These are phyloP conservation scores for Platanista minor DNA, from an alignment of 2,113 vertebrate species.

Conservation along the genomic window DNA sequence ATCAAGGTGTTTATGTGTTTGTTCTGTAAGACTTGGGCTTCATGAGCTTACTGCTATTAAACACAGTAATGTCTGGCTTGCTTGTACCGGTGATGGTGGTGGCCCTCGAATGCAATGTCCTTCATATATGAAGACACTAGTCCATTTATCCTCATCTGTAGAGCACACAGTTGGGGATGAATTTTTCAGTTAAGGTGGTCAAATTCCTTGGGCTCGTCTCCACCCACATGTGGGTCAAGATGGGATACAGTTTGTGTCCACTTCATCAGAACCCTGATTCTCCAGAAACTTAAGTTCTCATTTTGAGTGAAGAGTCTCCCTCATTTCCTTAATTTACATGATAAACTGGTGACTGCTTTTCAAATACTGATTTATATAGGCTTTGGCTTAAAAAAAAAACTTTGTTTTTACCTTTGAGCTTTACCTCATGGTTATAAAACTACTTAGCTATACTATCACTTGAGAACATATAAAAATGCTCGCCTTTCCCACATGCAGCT, in stretches of 20 bases:
- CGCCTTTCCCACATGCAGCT: neutral
- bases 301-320: neutral
- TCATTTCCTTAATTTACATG: neutral
- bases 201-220: neutral
- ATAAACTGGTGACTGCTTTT: neutral
- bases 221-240: neutral
- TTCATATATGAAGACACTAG: neutral
- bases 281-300: conserved; percentile 29
- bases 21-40: neutral
- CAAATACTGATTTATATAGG: neutral
- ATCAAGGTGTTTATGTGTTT: neutral
- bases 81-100: neutral
- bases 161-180: neutral
- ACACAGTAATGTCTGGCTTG: neutral
- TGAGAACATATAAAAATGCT: neutral
- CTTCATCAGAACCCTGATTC: neutral
- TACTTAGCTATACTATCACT: neutral
- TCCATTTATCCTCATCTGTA: neutral
- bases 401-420: neutral
- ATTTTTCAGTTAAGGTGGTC: neutral
- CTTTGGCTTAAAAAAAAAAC: neutral
- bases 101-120: neutral
- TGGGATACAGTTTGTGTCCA: neutral
- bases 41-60: neutral
- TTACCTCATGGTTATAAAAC: neutral